These are phyloP conservation scores for Lampris incognitus DNA, from an alignment of 2,113 vertebrate genomes.

Conservation along the genomic window DNA sequence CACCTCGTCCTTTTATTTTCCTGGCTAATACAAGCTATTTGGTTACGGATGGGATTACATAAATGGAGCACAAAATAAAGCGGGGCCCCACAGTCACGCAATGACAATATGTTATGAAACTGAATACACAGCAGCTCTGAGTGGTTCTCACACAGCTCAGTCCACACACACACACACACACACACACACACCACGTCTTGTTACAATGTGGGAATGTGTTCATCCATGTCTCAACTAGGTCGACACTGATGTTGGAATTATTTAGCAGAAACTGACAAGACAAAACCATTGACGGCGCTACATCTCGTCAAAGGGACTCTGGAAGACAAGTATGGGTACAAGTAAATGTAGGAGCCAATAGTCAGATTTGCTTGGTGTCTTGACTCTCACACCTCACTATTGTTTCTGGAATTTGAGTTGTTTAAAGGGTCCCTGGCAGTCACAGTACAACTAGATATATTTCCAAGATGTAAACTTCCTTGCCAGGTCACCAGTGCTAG, in stretches of 20 bases:
- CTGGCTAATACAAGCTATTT: constrained; percentile 58
- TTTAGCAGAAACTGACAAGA: constrained; percentile 16
- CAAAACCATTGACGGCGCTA: too few relatives aligned
- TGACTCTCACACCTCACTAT: neutral
- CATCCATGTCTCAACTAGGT: too few relatives aligned
- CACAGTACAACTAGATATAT: neutral
- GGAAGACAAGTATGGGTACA: too few relatives aligned
- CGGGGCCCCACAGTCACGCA: constrained; percentile 50
- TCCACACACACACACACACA: constrained; percentile 16
- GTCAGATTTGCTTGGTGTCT: neutral
- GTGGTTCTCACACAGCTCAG: constrained; percentile 42
- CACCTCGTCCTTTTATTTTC: constrained; percentile 41
- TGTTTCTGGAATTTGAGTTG: neutral
- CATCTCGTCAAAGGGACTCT: too few relatives aligned
- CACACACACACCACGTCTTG: constrained; percentile 3
- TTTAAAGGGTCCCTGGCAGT: neutral
- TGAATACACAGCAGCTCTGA: constrained; percentile 40
- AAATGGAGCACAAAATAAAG: constrained; percentile 56
- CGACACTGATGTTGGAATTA: neutral
- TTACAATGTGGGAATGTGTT: constrained; percentile 12
- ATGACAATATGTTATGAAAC: constrained; percentile 60
- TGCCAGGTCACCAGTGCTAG: too few relatives aligned
- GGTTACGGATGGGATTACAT: constrained; percentile 68
- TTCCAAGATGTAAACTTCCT: too few relatives aligned
- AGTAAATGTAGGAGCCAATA: neutral